These are phyloP conservation scores for Toxostoma redivivum DNA, from an alignment of 2,113 vertebrate species.

Conservation along the genomic window DNA sequence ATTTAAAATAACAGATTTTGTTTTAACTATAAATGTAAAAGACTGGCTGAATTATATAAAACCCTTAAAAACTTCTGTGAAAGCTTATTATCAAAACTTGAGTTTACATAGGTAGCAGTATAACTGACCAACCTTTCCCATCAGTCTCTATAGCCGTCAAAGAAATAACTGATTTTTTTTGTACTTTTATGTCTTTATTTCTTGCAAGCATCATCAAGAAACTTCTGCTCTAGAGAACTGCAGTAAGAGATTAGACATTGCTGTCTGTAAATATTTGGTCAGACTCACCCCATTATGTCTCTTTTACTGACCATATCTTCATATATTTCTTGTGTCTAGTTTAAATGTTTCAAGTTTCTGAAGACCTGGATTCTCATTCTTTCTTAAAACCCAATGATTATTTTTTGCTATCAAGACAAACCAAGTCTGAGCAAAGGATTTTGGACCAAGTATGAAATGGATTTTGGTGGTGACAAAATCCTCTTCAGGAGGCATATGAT, in stretches of 20 bases:
- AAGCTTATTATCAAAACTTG: constrained; percentile 8
- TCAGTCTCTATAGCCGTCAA: background rate
- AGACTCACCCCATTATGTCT: background rate
- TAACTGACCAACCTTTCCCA: background rate
- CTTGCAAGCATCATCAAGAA: background rate
- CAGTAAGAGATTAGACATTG: background rate
- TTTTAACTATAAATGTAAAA: constrained; percentile 68
- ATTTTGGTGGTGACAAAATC: background rate
- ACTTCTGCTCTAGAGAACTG: background rate
- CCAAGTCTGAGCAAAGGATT: background rate
- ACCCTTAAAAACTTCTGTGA: constrained; percentile 37
- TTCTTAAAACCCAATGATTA: background rate
- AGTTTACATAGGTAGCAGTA: background rate
- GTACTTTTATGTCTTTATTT: background rate
- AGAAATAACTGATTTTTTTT: background rate
- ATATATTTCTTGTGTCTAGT: background rate
- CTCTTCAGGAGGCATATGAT: background rate
- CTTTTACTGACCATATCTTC: background rate
- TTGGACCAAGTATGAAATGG: background rate
- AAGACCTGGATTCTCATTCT: background rate
- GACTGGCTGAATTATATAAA: constrained; percentile 49
- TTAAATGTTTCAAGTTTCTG: background rate
- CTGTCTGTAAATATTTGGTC: background rate
- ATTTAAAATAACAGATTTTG: constrained; percentile 67
- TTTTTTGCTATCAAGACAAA: background rate